Percentiles rank a stretch among this genome's conserved stretches.
These are phyloP conservation scores for Trematomus bernacchii DNA, from an alignment of 2,797 vertebrate species.

Conservation along the genomic window DNA sequence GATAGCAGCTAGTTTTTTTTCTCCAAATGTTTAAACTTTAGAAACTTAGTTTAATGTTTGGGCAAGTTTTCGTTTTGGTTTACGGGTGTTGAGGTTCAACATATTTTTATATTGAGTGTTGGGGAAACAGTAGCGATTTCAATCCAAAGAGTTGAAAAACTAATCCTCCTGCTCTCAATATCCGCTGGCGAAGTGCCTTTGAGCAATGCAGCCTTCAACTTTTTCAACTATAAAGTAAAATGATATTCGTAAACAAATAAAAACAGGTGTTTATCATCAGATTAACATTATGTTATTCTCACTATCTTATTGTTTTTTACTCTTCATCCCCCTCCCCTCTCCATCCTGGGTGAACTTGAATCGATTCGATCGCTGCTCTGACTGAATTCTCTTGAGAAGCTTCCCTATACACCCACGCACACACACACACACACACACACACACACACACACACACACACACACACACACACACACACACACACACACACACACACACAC, in stretches of 20 bases:
- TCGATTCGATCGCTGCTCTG: constrained; percentile 61
- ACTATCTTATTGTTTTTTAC: constrained; percentile 34
- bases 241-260: not conserved
- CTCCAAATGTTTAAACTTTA: not conserved
- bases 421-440: constrained; percentile 22
- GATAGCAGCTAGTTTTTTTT: not conserved
- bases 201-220: not conserved
- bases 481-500: constrained; percentile 13
- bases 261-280: not conserved
- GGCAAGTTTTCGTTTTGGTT: not conserved
- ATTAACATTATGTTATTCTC: constrained; percentile 1
- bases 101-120: not conserved
- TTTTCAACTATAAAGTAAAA: not conserved
- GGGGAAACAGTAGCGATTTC: not conserved
- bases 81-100: not conserved
- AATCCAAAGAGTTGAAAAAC: not conserved
- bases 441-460: constrained; percentile 14
- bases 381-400: constrained; percentile 56
- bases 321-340: constrained; percentile 26
- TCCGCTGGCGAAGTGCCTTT: constrained; percentile 6
- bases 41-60: not conserved
- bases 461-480: constrained; percentile 4
- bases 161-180: not conserved
- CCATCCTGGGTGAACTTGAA: constrained; percentile 58
- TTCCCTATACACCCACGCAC: not conserved